These are phyloP conservation scores for Machimus atricapillus DNA, from an alignment of 2,888 invertebrate species.

Conservation along the genomic window DNA sequence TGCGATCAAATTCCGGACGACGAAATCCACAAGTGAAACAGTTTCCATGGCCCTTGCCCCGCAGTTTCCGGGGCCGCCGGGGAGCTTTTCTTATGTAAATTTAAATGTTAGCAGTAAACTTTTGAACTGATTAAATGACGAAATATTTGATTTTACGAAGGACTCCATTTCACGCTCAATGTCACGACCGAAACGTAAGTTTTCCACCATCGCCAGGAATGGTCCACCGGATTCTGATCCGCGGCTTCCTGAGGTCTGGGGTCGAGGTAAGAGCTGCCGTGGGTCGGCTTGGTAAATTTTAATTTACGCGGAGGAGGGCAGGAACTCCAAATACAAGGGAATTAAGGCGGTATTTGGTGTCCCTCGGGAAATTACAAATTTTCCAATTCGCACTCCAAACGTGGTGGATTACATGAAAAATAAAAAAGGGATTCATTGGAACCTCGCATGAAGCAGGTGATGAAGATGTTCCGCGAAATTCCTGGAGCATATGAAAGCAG, in stretches of 20 bases:
- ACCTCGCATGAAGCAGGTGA: neutral
- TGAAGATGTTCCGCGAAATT: neutral
- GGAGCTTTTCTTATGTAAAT: neutral
- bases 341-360: neutral
- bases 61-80: neutral
- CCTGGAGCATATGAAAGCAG: neutral
- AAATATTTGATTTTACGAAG: neutral
- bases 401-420: neutral
- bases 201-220: neutral
- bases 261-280: neutral
- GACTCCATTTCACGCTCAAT: conserved; percentile 12
- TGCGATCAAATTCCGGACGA: neutral
- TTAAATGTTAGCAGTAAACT: neutral
- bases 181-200: neutral
- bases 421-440: neutral
- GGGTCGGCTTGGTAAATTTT: neutral
- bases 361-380: neutral
- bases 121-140: neutral
- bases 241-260: neutral
- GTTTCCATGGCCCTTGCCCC: neutral
- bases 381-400: neutral
- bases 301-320: neutral
- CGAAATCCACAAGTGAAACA: neutral
- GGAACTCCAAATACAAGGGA: neutral
- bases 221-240: neutral